Base-by-base conservation (phyloP, 2,797 vertebrate species). In the Ibycter americanus region DNA sequence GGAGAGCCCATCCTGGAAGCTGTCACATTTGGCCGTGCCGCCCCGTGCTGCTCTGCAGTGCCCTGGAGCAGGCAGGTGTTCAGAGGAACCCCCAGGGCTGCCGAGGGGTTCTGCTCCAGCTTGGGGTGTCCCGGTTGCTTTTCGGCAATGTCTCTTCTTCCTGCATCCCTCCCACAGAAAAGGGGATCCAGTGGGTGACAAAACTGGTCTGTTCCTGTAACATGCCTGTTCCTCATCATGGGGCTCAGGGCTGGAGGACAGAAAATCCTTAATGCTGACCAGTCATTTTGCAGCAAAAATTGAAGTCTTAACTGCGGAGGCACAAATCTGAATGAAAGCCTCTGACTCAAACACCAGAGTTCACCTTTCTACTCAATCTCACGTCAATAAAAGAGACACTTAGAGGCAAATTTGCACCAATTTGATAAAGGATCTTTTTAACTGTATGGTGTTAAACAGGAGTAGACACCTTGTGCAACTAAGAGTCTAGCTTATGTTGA, bases 111-210 rank as follows among this genome's bases (percentile, higher is more conserved):
- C 78, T 87, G 47, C 47, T 87, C 23, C 52, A 38, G 6, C 16
- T 32, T n/a, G 21, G 5, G 5, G 3, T 7, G 4, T 55, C 38
- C 22, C 15, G 7, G 49, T 80, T 44, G 47, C 47, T 23, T 42
- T 77, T 63, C 21, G 46, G 9, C 0, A 0, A 29, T 70, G 11
- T 9, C 4, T 11, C n/a, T n/a, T 62, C 56, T 59, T 58, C 25
- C 58, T 70, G 16, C 49, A 71, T 68, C 70, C 25, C 32, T 74
- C 17, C 14, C 21, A 72, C 15, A 51, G 32, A 42, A 72, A 61
- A 56, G 26, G 21, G 15, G 16, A 68, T 72, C n/a, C 32, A 18
- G 40, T 20, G 21, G 2, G 0, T n/a, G 68, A 36, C 27, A 17
- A 67, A 47, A 56, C n/a, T 58, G 42, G 9, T 34, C 52, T 52